Percentiles rank a stretch among this genome's conserved stretches.
Conservation (phyloP, 53 echinoderm and acorn worm species). For the Henricia sp. region DNA sequence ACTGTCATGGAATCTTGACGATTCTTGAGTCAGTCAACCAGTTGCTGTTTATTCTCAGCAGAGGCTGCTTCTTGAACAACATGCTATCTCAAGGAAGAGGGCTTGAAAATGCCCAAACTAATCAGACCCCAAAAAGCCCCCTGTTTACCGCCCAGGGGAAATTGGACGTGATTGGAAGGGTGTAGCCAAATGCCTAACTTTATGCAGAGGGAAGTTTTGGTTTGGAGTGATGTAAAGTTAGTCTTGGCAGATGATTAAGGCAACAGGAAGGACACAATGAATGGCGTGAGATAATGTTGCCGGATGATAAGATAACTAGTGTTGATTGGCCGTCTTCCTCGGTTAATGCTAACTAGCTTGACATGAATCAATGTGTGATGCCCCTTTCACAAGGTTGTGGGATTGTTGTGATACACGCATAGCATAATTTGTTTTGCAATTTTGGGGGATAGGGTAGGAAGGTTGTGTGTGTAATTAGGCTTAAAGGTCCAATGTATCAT, state of each 20-base stretch:
- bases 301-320: slow-evolving; percentile 16
- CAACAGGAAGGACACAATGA: slow-evolving; percentile 12
- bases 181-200: slow-evolving; percentile 15
- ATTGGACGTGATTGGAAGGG: slow-evolving; percentile 30
- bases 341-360: background rate
- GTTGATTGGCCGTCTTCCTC: background rate
- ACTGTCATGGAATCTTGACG: too few relatives aligned
- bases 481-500: too few relatives aligned
- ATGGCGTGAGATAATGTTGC: background rate
- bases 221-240: too few relatives aligned
- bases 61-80: background rate
- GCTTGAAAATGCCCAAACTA: background rate
- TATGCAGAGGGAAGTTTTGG: background rate
- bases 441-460: too few relatives aligned
- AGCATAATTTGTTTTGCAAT: too few relatives aligned
- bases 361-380: background rate
- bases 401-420: too few relatives aligned
- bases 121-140: slow-evolving; percentile 8
- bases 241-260: background rate
- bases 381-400: background rate
- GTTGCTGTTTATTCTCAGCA: too few relatives aligned
- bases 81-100: slow-evolving; percentile 7
- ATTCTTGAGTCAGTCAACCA: too few relatives aligned
- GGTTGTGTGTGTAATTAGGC: too few relatives aligned
- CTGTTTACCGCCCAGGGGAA: slow-evolving; percentile 34